Conservation (phyloP, 2,888 invertebrate species). For the Sphaeridia pumilis region DNA sequence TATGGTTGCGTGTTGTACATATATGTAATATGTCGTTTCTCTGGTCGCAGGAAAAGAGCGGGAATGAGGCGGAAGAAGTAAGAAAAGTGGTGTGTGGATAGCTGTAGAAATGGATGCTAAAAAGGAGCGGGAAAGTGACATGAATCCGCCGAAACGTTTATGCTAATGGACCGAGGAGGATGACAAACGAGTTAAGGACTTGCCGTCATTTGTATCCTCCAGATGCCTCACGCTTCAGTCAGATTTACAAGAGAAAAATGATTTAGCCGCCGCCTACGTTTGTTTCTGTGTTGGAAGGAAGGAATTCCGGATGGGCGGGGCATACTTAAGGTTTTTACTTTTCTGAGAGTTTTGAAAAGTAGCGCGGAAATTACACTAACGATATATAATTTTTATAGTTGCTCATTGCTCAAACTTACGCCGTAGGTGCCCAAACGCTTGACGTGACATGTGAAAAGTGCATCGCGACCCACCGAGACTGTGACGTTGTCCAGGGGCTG, state of each 20-base stretch:
- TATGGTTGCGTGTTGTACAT: not conserved
- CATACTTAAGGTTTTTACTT: too few relatives aligned
- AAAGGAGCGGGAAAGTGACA: constrained; percentile 17
- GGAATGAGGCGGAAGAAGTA: not conserved
- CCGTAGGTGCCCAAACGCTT: constrained; percentile 78
- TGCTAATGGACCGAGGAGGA: constrained; percentile 19
- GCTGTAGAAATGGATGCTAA: constrained; percentile 7
- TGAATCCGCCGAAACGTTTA: constrained; percentile 12
- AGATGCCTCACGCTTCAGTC: too few relatives aligned
- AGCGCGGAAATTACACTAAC: too few relatives aligned
- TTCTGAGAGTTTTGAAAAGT: too few relatives aligned
- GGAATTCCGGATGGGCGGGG: too few relatives aligned
- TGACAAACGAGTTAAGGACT: constrained; percentile 24
- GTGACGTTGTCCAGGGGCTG: constrained; percentile 73
- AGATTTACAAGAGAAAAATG: too few relatives aligned
- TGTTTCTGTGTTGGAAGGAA: too few relatives aligned
- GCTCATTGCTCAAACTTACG: constrained; percentile 58
- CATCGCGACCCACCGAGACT: constrained; percentile 71
- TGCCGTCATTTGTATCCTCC: constrained; percentile 26
- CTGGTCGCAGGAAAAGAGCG: too few relatives aligned
- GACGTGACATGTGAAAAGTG: constrained; percentile 74
- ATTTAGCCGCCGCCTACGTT: too few relatives aligned
- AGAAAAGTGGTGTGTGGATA: too few relatives aligned
- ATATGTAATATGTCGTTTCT: too few relatives aligned
- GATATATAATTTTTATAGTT: too few relatives aligned